phyloP scores from a whole-genome alignment of 2,888 invertebrate genomes.

The Pachliopta kotzebuea region DNA sequence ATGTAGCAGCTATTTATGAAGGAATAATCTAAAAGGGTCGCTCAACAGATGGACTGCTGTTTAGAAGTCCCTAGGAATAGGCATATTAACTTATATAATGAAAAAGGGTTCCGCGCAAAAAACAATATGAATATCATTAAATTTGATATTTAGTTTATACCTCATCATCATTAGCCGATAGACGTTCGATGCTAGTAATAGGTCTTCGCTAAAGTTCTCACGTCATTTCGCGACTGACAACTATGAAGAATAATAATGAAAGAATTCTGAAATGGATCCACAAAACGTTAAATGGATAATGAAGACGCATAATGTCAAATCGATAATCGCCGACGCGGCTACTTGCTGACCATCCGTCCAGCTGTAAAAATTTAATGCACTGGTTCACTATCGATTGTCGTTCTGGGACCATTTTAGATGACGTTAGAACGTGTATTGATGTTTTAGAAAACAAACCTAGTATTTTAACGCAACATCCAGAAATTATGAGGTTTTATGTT shows the following conservation, averaged over 20 bases:
- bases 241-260: background rate
- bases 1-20: too few relatives aligned
- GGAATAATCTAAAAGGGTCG: too few relatives aligned
- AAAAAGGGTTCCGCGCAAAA: too few relatives aligned
- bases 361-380: constrained; percentile 26
- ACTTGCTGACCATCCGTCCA: constrained; percentile 16
- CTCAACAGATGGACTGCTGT: too few relatives aligned
- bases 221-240: background rate
- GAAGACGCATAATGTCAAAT: constrained; percentile 3
- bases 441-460: background rate
- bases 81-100: too few relatives aligned
- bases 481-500: background rate
- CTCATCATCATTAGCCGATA: too few relatives aligned
- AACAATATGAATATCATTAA: too few relatives aligned
- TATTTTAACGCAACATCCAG: background rate
- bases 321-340: constrained; percentile 14
- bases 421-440: constrained; percentile 1
- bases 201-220: too few relatives aligned
- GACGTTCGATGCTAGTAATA: too few relatives aligned
- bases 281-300: background rate
- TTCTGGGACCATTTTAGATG: constrained; percentile 16
- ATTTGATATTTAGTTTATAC: too few relatives aligned
- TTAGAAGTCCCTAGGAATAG: too few relatives aligned
- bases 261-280: background rate
- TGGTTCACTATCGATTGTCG: constrained; percentile 18